Evolutionary conservation across 2,113 vertebrate genomes (phyloP), one percentile per base, ranked within the genome.

Genomic region (Zootoca vivipara): DNA sequence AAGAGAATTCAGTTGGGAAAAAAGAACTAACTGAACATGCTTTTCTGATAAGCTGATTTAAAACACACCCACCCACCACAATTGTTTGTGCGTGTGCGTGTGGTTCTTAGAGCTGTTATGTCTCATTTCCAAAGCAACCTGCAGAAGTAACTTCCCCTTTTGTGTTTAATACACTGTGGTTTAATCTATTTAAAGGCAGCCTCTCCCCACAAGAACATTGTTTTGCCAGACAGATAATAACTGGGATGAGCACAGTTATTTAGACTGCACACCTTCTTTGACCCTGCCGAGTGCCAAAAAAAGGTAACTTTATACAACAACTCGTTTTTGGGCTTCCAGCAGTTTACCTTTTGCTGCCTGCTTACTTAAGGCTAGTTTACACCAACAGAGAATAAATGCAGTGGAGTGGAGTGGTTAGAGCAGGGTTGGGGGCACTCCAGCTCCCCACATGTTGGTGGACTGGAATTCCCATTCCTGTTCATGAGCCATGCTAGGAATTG

Each of bases 191-290:
- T 93, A 85, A 92, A 78, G 89, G 90, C 56, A 46, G 82, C 64
- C 67, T 26, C 78, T 89, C 90, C 33, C 85, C 73, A 92, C 78
- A 89, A 94, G 89, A 89, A 42, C 70, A 84, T 9, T 78, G 38
- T 89, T 93, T 89, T 85, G 42, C 70, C 42, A 92, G 87, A 87
- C 70, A 86, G 86, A 89, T 90, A 92, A 91, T 88, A 90, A 89
- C n/a, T 75, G 40, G 91, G 89, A 93, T 82, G 67, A 88, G 35
- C 38, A 72, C 87, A 91, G 58, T 86, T 12, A 87, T 93, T 92
- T 75, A 88, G 90, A 88, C 84, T 65, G 89, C 81, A 88, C 85
- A 87, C 74, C 81, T 38, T 82, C 86, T 87, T 87, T 24, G 35
- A 46, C 78, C n/a, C 7, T 82, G 28, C 18, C 64, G 69, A 62